Percentiles rank a stretch among this genome's conserved stretches.
Evolutionary conservation across 2,888 invertebrate genomes (phyloP).

Genomic region (Calliscelio sp.): DNA sequence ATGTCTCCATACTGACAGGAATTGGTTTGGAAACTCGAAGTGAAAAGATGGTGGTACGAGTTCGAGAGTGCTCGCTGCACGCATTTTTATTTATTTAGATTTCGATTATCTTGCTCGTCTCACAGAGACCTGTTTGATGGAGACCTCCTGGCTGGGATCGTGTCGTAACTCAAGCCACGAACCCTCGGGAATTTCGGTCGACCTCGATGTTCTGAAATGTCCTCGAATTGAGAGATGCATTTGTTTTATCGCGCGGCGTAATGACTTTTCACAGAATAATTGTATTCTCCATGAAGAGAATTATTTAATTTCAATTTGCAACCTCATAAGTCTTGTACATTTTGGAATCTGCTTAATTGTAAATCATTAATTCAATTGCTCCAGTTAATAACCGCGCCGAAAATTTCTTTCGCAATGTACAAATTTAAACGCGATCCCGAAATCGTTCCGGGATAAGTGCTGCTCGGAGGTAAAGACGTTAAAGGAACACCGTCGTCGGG

Average conservation of each 20-base stretch:
- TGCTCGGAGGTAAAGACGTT: constrained; percentile 74
- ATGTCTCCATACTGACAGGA: constrained; percentile 65
- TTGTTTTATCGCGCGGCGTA: constrained; percentile 59
- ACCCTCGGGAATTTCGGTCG: constrained; percentile 77
- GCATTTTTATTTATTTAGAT: constrained; percentile 81
- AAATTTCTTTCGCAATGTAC: not conserved
- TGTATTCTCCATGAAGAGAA: constrained; percentile 46
- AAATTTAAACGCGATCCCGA: constrained; percentile 45
- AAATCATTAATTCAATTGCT: constrained; percentile 19
- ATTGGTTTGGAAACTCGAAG: constrained; percentile 66
- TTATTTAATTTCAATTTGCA: constrained; percentile 40
- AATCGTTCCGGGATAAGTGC: constrained; percentile 46
- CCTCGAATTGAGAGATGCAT: constrained; percentile 66
- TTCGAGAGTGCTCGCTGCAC: constrained; percentile 69
- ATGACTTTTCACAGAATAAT: constrained; percentile 61
- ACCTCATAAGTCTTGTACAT: not conserved
- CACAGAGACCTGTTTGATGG: constrained; percentile 78
- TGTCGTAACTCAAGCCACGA: constrained; percentile 78
- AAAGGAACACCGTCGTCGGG: constrained; percentile 79
- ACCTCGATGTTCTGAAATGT: constrained; percentile 73
- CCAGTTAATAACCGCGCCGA: not conserved
- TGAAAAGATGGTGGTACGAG: constrained; percentile 46
- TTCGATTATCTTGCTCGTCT: constrained; percentile 81
- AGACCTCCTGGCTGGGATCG: constrained; percentile 81
- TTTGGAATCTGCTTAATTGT: constrained; percentile 6